Conservation (phyloP, 2,888 invertebrate genomes). For the Melipona beecheii region DNA sequence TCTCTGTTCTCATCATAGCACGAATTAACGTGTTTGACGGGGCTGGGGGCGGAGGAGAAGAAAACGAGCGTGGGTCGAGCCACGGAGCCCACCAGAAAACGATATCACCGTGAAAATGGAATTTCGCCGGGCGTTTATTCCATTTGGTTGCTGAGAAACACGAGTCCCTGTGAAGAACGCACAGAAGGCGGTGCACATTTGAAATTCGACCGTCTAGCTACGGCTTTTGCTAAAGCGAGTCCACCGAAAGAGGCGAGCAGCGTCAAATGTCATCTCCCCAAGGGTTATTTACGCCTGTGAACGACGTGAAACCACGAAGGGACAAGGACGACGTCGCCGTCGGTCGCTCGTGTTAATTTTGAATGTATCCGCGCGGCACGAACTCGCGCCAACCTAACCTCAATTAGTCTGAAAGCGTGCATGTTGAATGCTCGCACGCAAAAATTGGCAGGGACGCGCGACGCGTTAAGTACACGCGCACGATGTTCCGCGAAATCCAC, state of each 20-base stretch:
- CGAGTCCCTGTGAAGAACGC: conserved; percentile 43
- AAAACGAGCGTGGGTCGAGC: background rate
- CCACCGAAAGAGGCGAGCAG: conserved; percentile 62
- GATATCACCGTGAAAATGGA: conserved; percentile 21
- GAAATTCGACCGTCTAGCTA: conserved; percentile 68
- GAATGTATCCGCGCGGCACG: conserved; percentile 48
- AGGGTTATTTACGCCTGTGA: conserved; percentile 71
- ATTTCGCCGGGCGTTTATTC: conserved; percentile 35
- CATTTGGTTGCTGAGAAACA: conserved; percentile 25
- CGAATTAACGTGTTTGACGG: background rate
- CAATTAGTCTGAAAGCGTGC: conserved; percentile 56
- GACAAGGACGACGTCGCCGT: conserved; percentile 30
- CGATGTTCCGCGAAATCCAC: background rate
- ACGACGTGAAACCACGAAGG: conserved; percentile 62
- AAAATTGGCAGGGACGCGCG: conserved; percentile 1
- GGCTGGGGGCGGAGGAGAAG: background rate
- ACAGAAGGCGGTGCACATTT: conserved; percentile 69
- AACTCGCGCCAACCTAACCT: conserved; percentile 10
- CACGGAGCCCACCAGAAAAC: too few relatives aligned
- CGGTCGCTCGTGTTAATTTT: conserved; percentile 64
- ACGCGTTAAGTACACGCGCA: background rate
- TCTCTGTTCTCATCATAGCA: background rate
- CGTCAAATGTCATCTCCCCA: conserved; percentile 73
- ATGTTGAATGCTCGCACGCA: conserved; percentile 3
- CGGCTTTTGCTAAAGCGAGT: conserved; percentile 65